Evolutionary conservation across 1,140 invertebrate genomes (phyloP).

Genomic region (Drosophila teissieri): DNA sequence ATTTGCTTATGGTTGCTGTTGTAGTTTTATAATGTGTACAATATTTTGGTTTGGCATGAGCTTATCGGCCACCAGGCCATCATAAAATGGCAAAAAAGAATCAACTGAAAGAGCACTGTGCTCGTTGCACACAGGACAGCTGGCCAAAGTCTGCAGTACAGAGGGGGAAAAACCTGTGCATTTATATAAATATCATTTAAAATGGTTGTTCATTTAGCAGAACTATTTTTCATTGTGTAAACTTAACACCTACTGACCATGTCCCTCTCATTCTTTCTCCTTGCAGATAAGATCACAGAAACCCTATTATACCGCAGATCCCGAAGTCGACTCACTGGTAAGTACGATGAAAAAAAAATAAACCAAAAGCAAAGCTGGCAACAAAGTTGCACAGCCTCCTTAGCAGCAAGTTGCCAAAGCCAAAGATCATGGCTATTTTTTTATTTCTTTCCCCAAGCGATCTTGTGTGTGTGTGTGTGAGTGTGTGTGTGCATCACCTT

Average conservation of each 20-base stretch:
- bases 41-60: slow-evolving; percentile 48
- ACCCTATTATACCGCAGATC: slow-evolving; percentile 98
- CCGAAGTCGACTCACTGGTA: slow-evolving; percentile 99
- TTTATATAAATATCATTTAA: neutral
- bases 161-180: neutral
- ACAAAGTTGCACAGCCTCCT: slow-evolving; percentile 58
- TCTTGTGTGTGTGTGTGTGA: slow-evolving; percentile 7
- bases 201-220: neutral
- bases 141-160: slow-evolving; percentile 15
- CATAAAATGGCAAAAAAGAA: slow-evolving; percentile 60
- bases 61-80: slow-evolving; percentile 68
- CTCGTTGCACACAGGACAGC: slow-evolving; percentile 28
- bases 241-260: slow-evolving; percentile 38
- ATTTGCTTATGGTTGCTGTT: slow-evolving; percentile 43
- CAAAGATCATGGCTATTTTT: slow-evolving; percentile 62
- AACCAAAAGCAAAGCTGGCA: slow-evolving; percentile 31
- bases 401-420: slow-evolving; percentile 57
- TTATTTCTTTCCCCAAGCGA: slow-evolving; percentile 1
- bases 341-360: slow-evolving; percentile 86
- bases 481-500: slow-evolving; percentile 64
- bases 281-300: slow-evolving; percentile 98
- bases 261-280: slow-evolving; percentile 84
- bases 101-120: neutral
- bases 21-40: slow-evolving; percentile 65
- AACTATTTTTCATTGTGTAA: slow-evolving; percentile 23